phyloP scores from a whole-genome alignment of 2,113 vertebrate species.

The Paradoxurus hermaphroditus region DNA sequence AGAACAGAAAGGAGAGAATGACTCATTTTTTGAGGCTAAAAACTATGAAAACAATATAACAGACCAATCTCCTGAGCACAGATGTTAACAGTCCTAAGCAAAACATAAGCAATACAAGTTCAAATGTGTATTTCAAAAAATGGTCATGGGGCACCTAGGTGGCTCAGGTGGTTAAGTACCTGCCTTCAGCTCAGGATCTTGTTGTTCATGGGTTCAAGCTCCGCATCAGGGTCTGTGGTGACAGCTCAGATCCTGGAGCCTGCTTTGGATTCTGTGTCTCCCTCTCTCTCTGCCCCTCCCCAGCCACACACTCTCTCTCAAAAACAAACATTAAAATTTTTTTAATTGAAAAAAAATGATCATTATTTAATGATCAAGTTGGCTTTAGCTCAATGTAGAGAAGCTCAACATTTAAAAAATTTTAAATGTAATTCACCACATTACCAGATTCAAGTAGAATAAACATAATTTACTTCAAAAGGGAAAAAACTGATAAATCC shows the following conservation, averaged over 20 bases:
- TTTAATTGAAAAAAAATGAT: neutral
- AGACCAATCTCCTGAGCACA: neutral
- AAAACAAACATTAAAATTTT: no score
- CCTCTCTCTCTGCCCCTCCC: no score
- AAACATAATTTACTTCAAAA: neutral
- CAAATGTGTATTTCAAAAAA: neutral
- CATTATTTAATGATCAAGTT: neutral
- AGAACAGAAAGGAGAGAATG: neutral
- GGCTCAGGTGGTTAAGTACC: no score
- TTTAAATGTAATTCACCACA: neutral
- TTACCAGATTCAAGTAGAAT: neutral
- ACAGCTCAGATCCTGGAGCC: no score
- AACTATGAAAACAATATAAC: neutral
- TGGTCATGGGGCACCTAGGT: no score
- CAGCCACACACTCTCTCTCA: no score
- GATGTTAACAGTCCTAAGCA: neutral
- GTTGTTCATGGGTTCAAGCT: no score
- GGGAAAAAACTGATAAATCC: neutral
- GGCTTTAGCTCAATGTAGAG: neutral
- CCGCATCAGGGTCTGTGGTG: no score
- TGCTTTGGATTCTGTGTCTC: no score
- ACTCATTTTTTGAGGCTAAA: neutral
- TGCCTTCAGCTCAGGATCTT: no score
- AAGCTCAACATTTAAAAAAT: neutral
- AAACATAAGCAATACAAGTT: neutral